phyloP scores from a whole-genome alignment of 2,888 invertebrate species.

The Sthenelais limicola region DNA sequence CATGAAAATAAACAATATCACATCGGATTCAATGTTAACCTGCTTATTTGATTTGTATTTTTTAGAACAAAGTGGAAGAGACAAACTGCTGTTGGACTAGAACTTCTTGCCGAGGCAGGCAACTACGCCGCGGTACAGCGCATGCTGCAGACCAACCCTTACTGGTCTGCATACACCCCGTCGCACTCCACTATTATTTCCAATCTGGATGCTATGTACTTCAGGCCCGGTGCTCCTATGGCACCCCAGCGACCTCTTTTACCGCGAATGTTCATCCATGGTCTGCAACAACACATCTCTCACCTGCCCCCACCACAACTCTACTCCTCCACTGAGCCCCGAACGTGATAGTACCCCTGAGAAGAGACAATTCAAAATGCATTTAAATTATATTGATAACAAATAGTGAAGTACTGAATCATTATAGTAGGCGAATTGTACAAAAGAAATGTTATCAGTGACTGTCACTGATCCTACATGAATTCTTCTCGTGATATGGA shows the following conservation, averaged over 20 bases:
- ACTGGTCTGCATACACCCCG: slow-evolving; percentile 71
- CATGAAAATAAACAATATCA: no score
- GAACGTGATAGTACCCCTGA: slow-evolving; percentile 39
- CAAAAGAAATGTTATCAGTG: no score
- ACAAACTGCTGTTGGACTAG: slow-evolving; percentile 97
- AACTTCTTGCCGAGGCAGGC: slow-evolving; percentile 95
- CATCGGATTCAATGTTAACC: no score
- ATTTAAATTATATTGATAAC: no score
- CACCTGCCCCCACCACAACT: slow-evolving; percentile 47
- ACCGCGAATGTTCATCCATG: slow-evolving; percentile 65
- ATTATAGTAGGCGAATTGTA: no score
- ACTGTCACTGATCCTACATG: no score
- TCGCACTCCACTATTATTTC: slow-evolving; percentile 57
- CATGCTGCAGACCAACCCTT: slow-evolving; percentile 75
- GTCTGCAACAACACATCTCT: slow-evolving; percentile 50
- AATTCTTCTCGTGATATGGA: no score
- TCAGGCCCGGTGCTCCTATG: slow-evolving; percentile 52
- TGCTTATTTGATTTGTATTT: neutral
- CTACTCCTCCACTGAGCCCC: slow-evolving; percentile 29
- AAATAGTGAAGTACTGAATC: no score
- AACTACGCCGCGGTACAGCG: slow-evolving; percentile 99
- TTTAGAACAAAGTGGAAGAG: slow-evolving; percentile 98
- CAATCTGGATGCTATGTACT: slow-evolving; percentile 62
- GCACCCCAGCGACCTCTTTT: slow-evolving; percentile 59
- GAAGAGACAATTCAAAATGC: no score